These are phyloP conservation scores for Timema podura DNA, from an alignment of 2,888 invertebrate species.

Conservation along the genomic window DNA sequence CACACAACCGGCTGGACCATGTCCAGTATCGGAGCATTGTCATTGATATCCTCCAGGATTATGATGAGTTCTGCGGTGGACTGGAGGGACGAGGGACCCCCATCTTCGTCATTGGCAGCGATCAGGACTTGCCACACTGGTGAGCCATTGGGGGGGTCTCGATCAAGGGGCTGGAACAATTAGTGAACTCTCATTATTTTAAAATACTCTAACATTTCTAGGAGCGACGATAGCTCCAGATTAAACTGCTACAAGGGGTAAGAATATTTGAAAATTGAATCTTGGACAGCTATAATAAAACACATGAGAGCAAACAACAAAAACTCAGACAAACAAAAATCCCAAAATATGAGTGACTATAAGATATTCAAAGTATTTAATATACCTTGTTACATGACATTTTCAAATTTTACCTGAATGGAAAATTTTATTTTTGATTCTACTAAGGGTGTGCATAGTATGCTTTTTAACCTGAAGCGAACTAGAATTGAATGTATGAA, in stretches of 20 bases:
- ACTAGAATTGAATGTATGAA: too few relatives aligned
- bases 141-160: slow-evolving; percentile 84
- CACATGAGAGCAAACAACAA: neutral
- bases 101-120: slow-evolving; percentile 71
- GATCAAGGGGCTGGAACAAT: slow-evolving; percentile 64
- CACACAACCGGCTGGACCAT: slow-evolving; percentile 78
- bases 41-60: slow-evolving; percentile 76
- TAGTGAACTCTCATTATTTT: neutral
- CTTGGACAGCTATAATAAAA: neutral
- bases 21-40: slow-evolving; percentile 85
- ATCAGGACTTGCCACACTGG: slow-evolving; percentile 67
- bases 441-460: too few relatives aligned
- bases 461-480: too few relatives aligned
- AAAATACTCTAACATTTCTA: neutral
- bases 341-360: too few relatives aligned
- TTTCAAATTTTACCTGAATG: too few relatives aligned
- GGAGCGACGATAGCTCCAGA: neutral
- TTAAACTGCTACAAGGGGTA: neutral
- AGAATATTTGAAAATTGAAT: neutral
- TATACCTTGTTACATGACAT: too few relatives aligned
- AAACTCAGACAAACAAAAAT: too few relatives aligned
- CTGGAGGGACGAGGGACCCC: slow-evolving; percentile 56
- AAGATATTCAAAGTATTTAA: too few relatives aligned
- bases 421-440: too few relatives aligned
- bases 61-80: slow-evolving; percentile 64